Percentiles rank a stretch among this genome's conserved stretches.
Conservation (phyloP, 2,113 vertebrate genomes). For the Felis chaus region DNA sequence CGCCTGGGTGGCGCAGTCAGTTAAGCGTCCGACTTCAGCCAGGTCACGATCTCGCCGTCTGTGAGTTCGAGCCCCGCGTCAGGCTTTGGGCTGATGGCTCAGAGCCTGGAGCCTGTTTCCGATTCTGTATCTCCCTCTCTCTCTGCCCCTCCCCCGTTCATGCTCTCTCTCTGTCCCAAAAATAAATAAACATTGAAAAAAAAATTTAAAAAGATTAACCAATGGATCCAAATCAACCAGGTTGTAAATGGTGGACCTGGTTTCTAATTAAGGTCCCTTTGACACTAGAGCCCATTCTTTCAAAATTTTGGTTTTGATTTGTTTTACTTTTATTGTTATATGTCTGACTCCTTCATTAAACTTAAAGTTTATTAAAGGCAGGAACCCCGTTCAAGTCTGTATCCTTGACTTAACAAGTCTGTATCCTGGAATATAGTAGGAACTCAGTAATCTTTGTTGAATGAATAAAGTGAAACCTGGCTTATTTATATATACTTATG, state of each 20-base stretch:
- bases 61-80: no score
- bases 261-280: neutral
- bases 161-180: no score
- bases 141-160: no score
- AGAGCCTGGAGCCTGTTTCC: no score
- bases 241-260: neutral
- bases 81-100: no score
- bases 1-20: no score
- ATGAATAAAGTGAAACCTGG: neutral
- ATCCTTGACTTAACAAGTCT: neutral
- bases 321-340: neutral
- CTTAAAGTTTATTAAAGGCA: neutral
- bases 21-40: no score
- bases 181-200: no score
- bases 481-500: neutral
- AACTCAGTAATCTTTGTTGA: neutral
- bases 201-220: neutral
- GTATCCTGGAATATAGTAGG: neutral
- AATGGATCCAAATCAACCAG: neutral
- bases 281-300: neutral
- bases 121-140: no score
- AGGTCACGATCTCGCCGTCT: no score
- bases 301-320: neutral
- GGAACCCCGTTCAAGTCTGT: neutral
- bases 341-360: neutral